phyloP scores from a whole-genome alignment of 2,888 invertebrate genomes.

The Scaptodrosophila latifasciaeformis region DNA sequence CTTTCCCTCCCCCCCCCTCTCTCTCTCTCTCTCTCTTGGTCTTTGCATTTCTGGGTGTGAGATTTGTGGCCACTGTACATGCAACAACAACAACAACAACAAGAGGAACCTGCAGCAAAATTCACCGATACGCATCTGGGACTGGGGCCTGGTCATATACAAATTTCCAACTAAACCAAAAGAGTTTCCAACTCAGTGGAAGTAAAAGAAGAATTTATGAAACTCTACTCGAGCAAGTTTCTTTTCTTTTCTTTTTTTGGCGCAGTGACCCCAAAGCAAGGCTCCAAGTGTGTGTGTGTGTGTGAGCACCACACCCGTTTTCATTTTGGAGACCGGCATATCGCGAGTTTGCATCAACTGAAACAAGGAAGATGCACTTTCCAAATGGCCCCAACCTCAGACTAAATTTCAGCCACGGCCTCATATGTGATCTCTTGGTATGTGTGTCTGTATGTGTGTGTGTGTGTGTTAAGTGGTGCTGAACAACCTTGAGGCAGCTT shows the following conservation, averaged over 20 bases:
- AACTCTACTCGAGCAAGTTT: constrained; percentile 35
- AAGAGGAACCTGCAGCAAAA: no score
- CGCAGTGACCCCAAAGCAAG: constrained; percentile 26
- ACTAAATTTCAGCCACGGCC: neutral
- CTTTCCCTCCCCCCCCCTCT: neutral
- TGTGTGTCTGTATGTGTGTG: constrained; percentile 2
- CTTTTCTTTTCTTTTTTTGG: neutral
- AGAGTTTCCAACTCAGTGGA: no score
- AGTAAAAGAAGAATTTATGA: constrained; percentile 54
- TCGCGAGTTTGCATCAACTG: constrained; percentile 34
- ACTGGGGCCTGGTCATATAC: no score
- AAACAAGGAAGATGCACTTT: constrained; percentile 26
- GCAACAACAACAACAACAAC: no score
- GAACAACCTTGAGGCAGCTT: constrained; percentile 39
- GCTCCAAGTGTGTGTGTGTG: neutral
- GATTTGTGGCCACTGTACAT: neutral
- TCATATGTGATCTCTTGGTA: neutral
- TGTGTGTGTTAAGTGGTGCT: constrained; percentile 24
- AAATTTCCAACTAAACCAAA: neutral
- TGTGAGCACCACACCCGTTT: constrained; percentile 54
- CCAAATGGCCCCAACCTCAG: constrained; percentile 25
- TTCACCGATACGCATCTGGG: neutral
- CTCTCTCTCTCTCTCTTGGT: neutral
- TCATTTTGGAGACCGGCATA: constrained; percentile 30
- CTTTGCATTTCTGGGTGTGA: neutral